Evolutionary conservation across 2,888 invertebrate genomes (phyloP).

Genomic region (Himalopsyche japonica): DNA sequence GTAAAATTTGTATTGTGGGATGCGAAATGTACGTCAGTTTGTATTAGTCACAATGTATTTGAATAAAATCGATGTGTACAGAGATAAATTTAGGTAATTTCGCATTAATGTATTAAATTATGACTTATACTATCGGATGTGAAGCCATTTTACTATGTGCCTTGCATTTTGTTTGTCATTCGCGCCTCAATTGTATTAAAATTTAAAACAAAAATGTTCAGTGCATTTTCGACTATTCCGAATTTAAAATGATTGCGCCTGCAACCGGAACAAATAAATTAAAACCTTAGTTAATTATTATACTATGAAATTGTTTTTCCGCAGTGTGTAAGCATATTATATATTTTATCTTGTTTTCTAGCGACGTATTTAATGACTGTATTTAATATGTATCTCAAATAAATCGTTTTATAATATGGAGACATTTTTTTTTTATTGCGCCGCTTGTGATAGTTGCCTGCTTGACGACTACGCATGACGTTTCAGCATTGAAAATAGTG

Average conservation of each 20-base stretch:
- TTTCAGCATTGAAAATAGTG: neutral
- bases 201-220: neutral
- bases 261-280: conserved; percentile 17
- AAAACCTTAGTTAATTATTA: conserved; percentile 14
- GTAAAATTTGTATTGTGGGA: conserved; percentile 9
- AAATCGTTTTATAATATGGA: conserved; percentile 38
- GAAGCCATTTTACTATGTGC: neutral
- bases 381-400: conserved; percentile 39
- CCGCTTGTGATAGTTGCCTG: neutral
- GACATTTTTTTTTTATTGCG: conserved; percentile 14
- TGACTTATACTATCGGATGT: neutral
- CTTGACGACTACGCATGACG: neutral
- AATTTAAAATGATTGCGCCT: neutral
- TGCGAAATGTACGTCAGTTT: neutral
- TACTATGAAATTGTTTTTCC: neutral
- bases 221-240: conserved; percentile 1
- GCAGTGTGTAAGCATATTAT: conserved; percentile 7
- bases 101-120: neutral
- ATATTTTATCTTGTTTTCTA: conserved; percentile 44
- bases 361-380: conserved; percentile 34
- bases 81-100: conserved; percentile 11
- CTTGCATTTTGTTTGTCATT: conserved; percentile 1
- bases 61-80: conserved; percentile 24
- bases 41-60: conserved; percentile 18
- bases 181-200: neutral